Percentiles rank a stretch among this genome's conserved stretches.
Conservation (phyloP, 2,113 vertebrate species). For the Laticauda laticaudata region DNA sequence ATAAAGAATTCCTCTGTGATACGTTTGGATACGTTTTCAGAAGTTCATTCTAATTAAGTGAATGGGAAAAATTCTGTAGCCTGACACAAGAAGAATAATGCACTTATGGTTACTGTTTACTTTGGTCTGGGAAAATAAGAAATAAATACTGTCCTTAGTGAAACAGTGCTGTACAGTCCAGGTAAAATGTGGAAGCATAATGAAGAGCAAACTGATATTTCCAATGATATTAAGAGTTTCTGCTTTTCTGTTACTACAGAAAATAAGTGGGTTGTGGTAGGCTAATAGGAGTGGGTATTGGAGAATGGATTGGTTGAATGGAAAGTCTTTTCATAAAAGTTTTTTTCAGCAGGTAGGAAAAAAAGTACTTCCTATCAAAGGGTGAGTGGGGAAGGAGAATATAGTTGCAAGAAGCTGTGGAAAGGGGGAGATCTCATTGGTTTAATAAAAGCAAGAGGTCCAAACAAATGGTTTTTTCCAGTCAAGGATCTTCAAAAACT, state of each 20-base stretch:
- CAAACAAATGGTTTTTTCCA: neutral
- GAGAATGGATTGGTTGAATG: neutral
- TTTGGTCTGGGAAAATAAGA: neutral
- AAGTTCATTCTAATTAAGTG: no score
- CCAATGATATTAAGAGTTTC: neutral
- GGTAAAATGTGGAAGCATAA: neutral
- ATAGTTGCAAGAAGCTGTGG: neutral
- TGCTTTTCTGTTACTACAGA: neutral
- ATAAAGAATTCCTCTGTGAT: no score
- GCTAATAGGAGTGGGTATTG: neutral
- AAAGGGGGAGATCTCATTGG: neutral
- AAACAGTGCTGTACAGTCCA: neutral
- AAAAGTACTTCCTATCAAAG: neutral
- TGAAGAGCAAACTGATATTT: neutral
- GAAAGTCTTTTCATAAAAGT: neutral
- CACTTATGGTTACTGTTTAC: neutral
- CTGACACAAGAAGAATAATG: neutral
- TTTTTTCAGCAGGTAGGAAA: neutral
- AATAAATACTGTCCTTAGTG: neutral
- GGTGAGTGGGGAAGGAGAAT: neutral
- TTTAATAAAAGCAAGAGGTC: neutral
- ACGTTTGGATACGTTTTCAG: no score
- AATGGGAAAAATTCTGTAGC: no score
- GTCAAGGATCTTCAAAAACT: neutral
- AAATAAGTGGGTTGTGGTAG: neutral